Percentiles rank a stretch among this genome's conserved stretches.
These are phyloP conservation scores for Malacoraja senta DNA, from an alignment of 2,797 vertebrate species.

Conservation along the genomic window DNA sequence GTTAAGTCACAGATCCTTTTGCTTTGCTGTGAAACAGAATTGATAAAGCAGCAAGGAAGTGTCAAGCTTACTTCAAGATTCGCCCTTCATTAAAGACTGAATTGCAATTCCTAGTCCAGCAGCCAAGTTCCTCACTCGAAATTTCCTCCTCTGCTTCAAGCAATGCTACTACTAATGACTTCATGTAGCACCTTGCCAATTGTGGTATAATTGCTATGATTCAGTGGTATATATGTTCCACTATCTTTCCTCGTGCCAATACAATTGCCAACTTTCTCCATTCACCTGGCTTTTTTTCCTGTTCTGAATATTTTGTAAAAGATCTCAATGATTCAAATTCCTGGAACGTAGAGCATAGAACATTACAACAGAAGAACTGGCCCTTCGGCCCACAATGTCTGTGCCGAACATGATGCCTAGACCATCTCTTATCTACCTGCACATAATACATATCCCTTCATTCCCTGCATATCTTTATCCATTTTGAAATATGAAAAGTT, in stretches of 20 bases:
- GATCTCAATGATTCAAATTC: not conserved
- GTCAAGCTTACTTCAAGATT: not conserved
- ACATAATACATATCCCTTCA: too few species aligned
- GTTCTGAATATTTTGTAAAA: not conserved
- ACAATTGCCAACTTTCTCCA: not conserved
- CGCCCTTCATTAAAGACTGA: not conserved
- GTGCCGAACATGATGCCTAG: too few species aligned
- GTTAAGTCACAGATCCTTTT: not conserved
- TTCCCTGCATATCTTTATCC: too few species aligned
- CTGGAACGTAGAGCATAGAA: not conserved
- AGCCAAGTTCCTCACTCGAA: not conserved
- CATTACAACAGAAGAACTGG: too few species aligned
- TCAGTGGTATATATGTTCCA: not conserved
- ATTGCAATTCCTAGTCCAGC: not conserved
- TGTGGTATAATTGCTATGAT: not conserved
- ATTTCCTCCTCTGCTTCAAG: not conserved
- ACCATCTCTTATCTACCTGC: too few species aligned
- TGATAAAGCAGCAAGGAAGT: not conserved
- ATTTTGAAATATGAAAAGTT: not conserved
- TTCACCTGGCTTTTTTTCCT: not conserved
- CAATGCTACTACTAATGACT: not conserved
- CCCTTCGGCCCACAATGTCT: too few species aligned
- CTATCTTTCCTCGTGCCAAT: not conserved
- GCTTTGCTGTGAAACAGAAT: not conserved
- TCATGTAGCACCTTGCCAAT: not conserved